These are phyloP conservation scores for Prionace glauca DNA, from an alignment of 2,797 vertebrate genomes.

Conservation along the genomic window DNA sequence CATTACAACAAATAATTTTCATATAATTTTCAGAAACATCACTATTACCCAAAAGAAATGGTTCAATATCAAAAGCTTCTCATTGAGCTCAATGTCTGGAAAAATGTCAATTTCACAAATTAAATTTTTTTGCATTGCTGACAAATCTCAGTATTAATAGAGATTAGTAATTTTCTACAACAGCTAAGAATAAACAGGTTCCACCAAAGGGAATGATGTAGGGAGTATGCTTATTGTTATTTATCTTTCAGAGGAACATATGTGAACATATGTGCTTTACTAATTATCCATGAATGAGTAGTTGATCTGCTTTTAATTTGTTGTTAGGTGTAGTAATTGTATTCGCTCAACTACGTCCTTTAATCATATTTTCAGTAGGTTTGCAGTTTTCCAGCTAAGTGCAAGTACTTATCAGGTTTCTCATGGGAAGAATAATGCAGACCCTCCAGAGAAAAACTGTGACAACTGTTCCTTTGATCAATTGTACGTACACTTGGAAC, in stretches of 20 bases:
- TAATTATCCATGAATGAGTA: neutral
- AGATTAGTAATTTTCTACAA: neutral
- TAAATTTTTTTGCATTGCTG: neutral
- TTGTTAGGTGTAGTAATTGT: neutral
- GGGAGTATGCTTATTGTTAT: neutral
- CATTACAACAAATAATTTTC: neutral
- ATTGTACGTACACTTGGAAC: no score
- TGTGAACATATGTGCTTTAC: neutral
- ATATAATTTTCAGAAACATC: neutral
- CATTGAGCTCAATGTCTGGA: neutral
- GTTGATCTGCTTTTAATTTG: neutral
- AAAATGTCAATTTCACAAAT: neutral
- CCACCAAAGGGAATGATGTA: neutral
- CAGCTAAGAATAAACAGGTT: neutral
- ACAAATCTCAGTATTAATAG: neutral
- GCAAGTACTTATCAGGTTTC: neutral
- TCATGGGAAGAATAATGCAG: neutral
- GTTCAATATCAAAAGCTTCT: neutral
- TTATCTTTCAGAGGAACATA: neutral
- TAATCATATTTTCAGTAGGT: neutral
- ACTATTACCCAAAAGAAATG: neutral
- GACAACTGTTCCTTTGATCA: no score
- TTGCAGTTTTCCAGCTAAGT: no score
- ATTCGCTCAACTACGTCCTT: neutral
- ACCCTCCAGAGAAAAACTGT: no score